Conservation (phyloP, 2,797 vertebrate species). For the Melanotaenia pygmaea region DNA sequence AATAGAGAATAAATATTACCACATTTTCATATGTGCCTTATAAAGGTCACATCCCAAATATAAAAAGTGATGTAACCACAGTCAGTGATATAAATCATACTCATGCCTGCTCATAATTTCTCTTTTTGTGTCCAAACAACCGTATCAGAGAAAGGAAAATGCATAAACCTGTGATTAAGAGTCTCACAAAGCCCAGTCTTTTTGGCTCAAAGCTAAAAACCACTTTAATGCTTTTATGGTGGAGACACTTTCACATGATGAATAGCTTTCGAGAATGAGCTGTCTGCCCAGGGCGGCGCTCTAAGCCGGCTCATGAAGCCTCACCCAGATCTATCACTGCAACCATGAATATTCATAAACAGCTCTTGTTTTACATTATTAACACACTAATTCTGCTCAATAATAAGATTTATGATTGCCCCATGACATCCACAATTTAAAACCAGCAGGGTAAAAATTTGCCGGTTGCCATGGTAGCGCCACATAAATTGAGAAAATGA, state of each 20-base stretch:
- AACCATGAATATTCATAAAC: constrained; percentile 71
- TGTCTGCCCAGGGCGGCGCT: constrained; percentile 30
- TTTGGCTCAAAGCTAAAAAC: constrained; percentile 30
- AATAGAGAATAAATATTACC: not conserved
- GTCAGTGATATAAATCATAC: not conserved
- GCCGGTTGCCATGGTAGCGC: constrained; percentile 40
- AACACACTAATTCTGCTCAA: constrained; percentile 61
- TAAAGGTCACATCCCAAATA: not conserved
- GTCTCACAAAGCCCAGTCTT: constrained; percentile 2
- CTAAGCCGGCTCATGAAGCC: constrained; percentile 54
- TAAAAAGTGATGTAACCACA: not conserved
- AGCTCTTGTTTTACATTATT: constrained; percentile 70
- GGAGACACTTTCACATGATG: constrained; percentile 42
- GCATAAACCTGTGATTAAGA: constrained; percentile 11
- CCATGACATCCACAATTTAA: constrained; percentile 42
- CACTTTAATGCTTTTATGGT: constrained; percentile 43
- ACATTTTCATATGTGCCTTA: not conserved
- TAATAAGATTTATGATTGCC: constrained; percentile 65
- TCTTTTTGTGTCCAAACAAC: not conserved
- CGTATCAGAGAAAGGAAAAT: not conserved
- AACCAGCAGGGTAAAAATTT: constrained; percentile 26
- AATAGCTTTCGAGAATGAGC: constrained; percentile 44
- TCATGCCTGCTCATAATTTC: not conserved
- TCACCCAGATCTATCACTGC: constrained; percentile 53
- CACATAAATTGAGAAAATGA: constrained; percentile 38